Base-by-base conservation (phyloP, 1,140 invertebrate species). In the Potamilus streckersoni region DNA sequence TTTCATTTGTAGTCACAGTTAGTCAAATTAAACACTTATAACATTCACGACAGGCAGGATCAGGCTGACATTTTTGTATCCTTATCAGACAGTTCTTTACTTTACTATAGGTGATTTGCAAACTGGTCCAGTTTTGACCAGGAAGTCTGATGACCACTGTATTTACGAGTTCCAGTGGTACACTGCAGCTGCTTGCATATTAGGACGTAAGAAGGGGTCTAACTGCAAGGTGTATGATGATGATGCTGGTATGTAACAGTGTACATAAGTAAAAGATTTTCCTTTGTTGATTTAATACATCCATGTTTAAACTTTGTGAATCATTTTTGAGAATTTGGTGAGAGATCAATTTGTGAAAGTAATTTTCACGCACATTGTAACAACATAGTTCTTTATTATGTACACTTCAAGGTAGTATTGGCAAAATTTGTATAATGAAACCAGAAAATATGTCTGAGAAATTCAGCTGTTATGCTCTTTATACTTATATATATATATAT, bases 161-260 rank as follows among this genome's bases (percentile, higher is more conserved):
- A 71, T 78, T 17, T 87, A 88, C 76, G 80, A 86, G 58, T 85
- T 90, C 83, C 87, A 89, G 74, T 90, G 88, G 88, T 80, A 85
- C 38, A 89, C 89, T 23, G 84, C 88, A n/a, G 86, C 85, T 49
- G 89, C 88, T 13, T 90, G 89, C 84, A 83, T 84, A 12, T 66
- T 85, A 55, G 83, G 77, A 16, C 78, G 83, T 27, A 82, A 83
- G 67, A 75, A 67, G 14, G 88, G 88, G n/a, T 75, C 70, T 12
- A 73, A 85, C 69, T 90, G 89, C 79, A 78, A 79, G 71, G 83
- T 90, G 0, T 78, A 73, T 77, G 86, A 88, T 73, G 70, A 82
- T 69, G 79, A 49, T 49, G 38, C 38, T 49, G 38, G 38, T 49
- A 49, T 49, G 38, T 49, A 49, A 49, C 38, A 49, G 38, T 49